Conservation (phyloP, 2,113 vertebrate species). For the Misgurnus mizolepis region DNA sequence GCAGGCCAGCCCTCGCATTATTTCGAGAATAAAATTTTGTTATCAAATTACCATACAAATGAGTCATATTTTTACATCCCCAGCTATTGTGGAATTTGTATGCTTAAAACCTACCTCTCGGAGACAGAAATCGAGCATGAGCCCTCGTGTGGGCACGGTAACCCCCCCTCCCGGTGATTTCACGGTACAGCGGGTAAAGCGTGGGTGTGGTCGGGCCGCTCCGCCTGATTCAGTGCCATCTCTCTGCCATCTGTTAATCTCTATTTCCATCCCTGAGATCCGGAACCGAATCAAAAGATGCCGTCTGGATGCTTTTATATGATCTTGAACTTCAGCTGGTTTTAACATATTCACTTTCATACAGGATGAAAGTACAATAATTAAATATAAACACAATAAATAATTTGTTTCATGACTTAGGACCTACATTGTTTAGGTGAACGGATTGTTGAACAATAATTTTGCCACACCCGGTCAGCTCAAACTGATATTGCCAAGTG, state of each 20-base stretch:
- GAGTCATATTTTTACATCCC: not conserved
- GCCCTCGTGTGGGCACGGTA: conserved; percentile 22
- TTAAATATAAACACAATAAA: no score
- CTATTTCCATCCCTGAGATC: conserved; percentile 55
- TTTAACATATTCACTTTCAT: not conserved
- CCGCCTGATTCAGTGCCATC: conserved; percentile 51
- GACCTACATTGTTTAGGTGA: no score
- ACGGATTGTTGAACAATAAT: no score
- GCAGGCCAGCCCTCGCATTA: no score
- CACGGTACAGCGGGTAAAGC: conserved; percentile 47
- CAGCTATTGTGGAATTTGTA: not conserved
- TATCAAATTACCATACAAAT: not conserved
- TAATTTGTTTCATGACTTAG: no score
- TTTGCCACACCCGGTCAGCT: no score
- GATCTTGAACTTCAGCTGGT: not conserved
- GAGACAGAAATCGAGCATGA: not conserved
- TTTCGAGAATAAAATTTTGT: not conserved
- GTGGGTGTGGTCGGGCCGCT: conserved; percentile 48
- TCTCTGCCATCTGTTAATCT: conserved; percentile 56
- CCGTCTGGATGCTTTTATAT: conserved; percentile 40
- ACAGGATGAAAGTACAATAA: not conserved
- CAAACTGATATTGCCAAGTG: no score
- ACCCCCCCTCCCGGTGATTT: conserved; percentile 28
- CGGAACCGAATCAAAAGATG: conserved; percentile 40
- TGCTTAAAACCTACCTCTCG: not conserved